Percentiles rank a stretch among this genome's conserved stretches.
Conservation (phyloP, 2,888 invertebrate species). For the Formica aserva region DNA sequence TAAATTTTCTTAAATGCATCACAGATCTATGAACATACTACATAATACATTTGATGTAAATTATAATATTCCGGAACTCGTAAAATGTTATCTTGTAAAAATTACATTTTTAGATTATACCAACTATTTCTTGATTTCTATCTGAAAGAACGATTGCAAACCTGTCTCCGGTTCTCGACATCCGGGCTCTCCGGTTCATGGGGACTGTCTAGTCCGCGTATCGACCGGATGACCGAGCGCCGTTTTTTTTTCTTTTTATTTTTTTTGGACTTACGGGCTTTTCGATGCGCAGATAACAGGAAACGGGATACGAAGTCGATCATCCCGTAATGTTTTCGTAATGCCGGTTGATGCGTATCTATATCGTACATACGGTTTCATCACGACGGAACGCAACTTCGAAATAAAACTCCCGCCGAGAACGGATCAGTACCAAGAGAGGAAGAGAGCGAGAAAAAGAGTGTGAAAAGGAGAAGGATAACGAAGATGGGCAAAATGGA, state of each 20-base stretch:
- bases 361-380: conserved; percentile 67
- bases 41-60: background rate
- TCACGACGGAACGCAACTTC: conserved; percentile 67
- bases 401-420: conserved; percentile 67
- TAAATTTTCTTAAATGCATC: background rate
- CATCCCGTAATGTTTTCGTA: conserved; percentile 72
- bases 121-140: conserved; percentile 15
- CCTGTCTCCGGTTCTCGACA: background rate
- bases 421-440: conserved; percentile 36
- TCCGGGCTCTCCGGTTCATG: background rate
- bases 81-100: background rate
- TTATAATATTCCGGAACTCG: background rate
- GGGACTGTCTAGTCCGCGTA: conserved; percentile 1
- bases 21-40: background rate
- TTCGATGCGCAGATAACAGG: conserved; percentile 30
- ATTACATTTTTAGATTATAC: conserved; percentile 13
- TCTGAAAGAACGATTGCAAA: conserved; percentile 4
- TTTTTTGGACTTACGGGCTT: conserved; percentile 24
- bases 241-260: background rate
- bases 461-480: background rate
- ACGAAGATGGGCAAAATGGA: conserved; percentile 6
- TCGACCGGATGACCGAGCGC: conserved; percentile 25
- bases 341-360: conserved; percentile 70
- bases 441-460: background rate
- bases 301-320: conserved; percentile 64